Evolutionary conservation across 2,888 invertebrate species (phyloP), one percentile per base, ranked within the genome.

Genomic region (Harpalus rubripes): DNA sequence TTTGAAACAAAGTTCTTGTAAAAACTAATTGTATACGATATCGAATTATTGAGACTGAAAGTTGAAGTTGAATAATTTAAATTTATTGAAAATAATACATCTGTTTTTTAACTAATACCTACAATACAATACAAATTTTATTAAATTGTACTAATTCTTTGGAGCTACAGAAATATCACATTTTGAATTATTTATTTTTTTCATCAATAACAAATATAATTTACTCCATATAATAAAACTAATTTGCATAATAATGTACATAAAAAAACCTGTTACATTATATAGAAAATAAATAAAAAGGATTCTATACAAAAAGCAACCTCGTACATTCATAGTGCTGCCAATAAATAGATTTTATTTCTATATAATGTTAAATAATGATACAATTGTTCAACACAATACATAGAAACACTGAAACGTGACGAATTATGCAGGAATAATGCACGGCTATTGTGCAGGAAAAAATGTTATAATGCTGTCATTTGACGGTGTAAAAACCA

Each of bases 381-480:
- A 82, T 72, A 82, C 52, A 32, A 72, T 52, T 74, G 72, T 74
- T 52, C 15, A 12, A 1, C 18, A 74, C 41, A 44, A 74, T 44
- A 44, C 63, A 32, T 56, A 58, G 72, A 68, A 22, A 82, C 82
- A 82, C 56, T 65, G 82, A 58, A 44, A 56, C 82, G 82, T 82
- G 82, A 82, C 82, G 82, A 82, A 81, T 65, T 68, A 81, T 81
- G 81, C 65, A 68, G 52, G 63, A 65, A 82, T 72, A 56, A 82
- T 82, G 72, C 63, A 63, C 5, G 18, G 18, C 58, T 58, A 72
- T 82, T 82, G 82, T 82, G 7, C 15, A 6, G 58, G 58, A 22
- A 81, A 65, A 32, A 81, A 26, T 52, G 41, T 81, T 68, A 59
- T 81, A 81, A 56, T 82, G 32, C 65, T 68, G 58, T 82, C 56